phyloP scores from a whole-genome alignment of 2,113 vertebrate species.

The Odontophorus gujanensis region DNA sequence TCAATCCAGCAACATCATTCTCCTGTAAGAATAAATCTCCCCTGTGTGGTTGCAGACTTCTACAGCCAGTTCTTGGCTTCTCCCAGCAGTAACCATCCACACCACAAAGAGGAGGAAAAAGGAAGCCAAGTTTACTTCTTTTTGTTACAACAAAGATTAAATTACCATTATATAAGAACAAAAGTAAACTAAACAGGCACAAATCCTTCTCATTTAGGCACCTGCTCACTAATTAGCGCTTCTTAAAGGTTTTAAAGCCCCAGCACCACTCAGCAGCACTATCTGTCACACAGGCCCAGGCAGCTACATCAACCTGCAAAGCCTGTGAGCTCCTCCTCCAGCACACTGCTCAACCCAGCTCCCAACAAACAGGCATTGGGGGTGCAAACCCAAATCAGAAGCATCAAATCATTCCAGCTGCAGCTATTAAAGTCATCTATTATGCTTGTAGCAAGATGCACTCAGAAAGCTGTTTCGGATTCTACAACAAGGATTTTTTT shows the following conservation, averaged over 20 bases:
- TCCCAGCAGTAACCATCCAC: background rate
- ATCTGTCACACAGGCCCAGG: background rate
- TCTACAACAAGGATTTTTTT: rapidly evolving
- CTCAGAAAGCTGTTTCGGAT: background rate
- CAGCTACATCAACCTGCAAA: background rate
- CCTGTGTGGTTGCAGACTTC: background rate
- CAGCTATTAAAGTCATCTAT: background rate
- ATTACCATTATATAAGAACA: background rate
- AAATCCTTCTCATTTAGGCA: background rate
- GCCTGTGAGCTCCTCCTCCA: background rate
- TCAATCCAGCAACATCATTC: background rate
- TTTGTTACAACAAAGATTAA: background rate
- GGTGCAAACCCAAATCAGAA: no score
- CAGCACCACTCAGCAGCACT: background rate
- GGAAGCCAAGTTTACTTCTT: background rate
- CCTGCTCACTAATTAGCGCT: background rate
- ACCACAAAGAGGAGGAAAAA: background rate
- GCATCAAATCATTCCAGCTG: background rate
- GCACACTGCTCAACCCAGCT: background rate
- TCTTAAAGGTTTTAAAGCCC: background rate
- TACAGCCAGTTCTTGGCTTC: background rate
- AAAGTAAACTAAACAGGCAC: background rate
- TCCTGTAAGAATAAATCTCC: background rate
- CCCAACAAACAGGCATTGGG: background rate
- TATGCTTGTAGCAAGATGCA: background rate